Base-by-base conservation (phyloP, 2,888 invertebrate genomes). In the Epistrophe eligans region DNA sequence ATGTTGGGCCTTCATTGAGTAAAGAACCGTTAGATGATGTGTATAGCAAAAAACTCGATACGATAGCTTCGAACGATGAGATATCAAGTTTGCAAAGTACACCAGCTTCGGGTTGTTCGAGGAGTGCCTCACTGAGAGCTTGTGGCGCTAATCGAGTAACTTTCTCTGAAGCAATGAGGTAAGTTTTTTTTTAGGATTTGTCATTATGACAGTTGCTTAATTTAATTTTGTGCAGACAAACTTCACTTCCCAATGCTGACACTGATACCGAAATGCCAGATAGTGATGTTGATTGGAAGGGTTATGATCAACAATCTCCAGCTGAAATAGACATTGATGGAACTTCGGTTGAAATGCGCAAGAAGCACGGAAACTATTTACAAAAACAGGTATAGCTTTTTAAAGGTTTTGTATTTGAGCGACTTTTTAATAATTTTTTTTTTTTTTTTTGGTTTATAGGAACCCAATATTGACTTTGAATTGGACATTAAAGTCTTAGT, bases 401-500 rank as follows among this genome's bases (percentile, higher is more conserved):
- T 7, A 24, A 11, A 6, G 3, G 4, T 38, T 19, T 60, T 9
- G 9, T 40, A 9, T n/a, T 24, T 28, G 1, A 11, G 6, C 5
- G 10, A 8, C 35, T 0, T 38, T 67, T 17, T 3, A 19, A 7
- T 4, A 17, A 48, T 40, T 24, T 40, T n/a, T 40, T 57, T 32
- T 43, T 28, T 50, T 11, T 28, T 32, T 32, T 95, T 24, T 24
- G 1, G 24, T 24, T 24, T 91, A 0, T 95, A 96, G 74, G 98
- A 98, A 90, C 98, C 99, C 0, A 98, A 97, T 91, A 97, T 99
- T 74, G 99, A 99, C 93, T 97, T 99, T 91, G 98, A 99, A 92
- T 93, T 99, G 89, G 99, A 99, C 92, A 97, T 99, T 8, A 98
- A 98, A 93, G 98, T 99, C 58, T 95, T 98, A 90, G 98, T 99